Evolutionary conservation across 2,888 invertebrate genomes (phyloP).

Genomic region (Urechis unicinctus): DNA sequence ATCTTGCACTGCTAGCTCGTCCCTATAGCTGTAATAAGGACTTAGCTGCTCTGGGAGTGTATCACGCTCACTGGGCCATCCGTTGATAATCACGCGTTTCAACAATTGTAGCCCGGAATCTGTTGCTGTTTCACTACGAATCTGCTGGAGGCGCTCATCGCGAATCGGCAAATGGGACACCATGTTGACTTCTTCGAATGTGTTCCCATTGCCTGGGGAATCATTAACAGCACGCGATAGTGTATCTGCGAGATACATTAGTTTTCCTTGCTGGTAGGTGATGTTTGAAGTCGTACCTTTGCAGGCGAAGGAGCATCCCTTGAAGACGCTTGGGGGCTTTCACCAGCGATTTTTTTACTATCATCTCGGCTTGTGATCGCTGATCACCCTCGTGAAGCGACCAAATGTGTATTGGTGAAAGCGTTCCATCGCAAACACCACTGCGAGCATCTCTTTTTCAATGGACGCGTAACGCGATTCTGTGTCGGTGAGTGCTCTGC

Average conservation of each 20-base stretch:
- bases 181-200: too few relatives aligned
- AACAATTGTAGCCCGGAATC: too few relatives aligned
- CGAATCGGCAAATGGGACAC: too few relatives aligned
- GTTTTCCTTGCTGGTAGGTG: constrained; percentile 23
- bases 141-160: too few relatives aligned
- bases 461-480: constrained; percentile 37
- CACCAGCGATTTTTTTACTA: constrained; percentile 34
- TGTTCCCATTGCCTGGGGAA: too few relatives aligned
- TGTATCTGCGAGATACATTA: constrained; percentile 3
- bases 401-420: constrained; percentile 47
- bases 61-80: too few relatives aligned
- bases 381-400: constrained; percentile 37
- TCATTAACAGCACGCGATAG: constrained; percentile 7
- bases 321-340: constrained; percentile 27
- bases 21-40: too few relatives aligned
- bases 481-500: constrained; percentile 43
- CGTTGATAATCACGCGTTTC: too few relatives aligned
- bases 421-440: constrained; percentile 44
- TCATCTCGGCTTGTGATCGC: constrained; percentile 47
- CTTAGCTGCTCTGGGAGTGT: too few relatives aligned
- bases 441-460: constrained; percentile 39
- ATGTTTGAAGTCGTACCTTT: constrained; percentile 37
- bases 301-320: constrained; percentile 28
- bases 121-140: too few relatives aligned
- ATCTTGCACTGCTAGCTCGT: too few relatives aligned